These are phyloP conservation scores for Drosophila littoralis DNA, from an alignment of 1,140 invertebrate species.

Conservation along the genomic window DNA sequence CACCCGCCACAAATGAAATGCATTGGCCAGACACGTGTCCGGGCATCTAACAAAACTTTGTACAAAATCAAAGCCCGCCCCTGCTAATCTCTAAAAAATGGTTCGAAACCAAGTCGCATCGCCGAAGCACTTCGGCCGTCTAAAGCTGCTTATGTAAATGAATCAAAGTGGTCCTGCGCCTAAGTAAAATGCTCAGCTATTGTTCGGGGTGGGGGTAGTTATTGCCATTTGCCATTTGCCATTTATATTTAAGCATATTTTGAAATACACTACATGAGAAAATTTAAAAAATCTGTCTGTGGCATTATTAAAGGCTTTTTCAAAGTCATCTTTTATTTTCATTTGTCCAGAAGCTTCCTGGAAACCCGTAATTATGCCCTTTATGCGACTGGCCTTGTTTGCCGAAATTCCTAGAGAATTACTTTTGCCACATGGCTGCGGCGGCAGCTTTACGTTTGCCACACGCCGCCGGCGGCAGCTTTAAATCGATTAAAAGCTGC, in stretches of 20 bases:
- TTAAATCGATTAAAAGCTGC: too few relatives aligned
- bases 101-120: background rate
- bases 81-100: constrained; percentile 22
- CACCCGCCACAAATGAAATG: constrained; percentile 8
- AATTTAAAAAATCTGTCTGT: too few relatives aligned
- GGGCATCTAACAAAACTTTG: constrained; percentile 2
- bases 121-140: constrained; percentile 22
- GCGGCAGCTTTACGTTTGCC: too few relatives aligned
- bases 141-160: constrained; percentile 75
- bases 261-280: too few relatives aligned
- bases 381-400: too few relatives aligned
- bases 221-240: background rate
- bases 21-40: constrained; percentile 30
- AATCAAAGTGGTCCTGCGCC: constrained; percentile 51
- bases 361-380: too few relatives aligned
- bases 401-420: too few relatives aligned
- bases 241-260: background rate
- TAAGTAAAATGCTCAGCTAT: constrained; percentile 25
- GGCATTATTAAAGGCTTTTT: too few relatives aligned
- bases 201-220: background rate
- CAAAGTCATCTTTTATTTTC: too few relatives aligned
- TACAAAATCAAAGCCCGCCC: background rate
- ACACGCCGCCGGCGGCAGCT: too few relatives aligned
- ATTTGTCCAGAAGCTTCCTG: too few relatives aligned
- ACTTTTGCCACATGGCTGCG: too few relatives aligned